Percentiles rank a stretch among this genome's conserved stretches.
Evolutionary conservation across 2,888 invertebrate species (phyloP).

Genomic region (Sesia apiformis): DNA sequence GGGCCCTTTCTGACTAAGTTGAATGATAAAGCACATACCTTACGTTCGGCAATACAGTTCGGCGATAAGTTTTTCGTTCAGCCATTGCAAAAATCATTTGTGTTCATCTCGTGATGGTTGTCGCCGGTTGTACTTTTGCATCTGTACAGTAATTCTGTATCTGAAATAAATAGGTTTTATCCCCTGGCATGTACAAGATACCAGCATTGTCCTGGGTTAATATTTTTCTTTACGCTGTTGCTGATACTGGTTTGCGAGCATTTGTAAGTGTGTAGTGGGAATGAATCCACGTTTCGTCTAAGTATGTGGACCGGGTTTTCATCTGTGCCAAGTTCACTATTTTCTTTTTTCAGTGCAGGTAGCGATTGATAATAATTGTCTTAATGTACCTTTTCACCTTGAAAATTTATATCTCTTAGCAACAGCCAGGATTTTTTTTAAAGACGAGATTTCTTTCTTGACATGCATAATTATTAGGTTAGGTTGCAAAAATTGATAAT

Average conservation of each 20-base stretch:
- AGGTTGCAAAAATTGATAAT: too few species aligned
- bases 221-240: background rate
- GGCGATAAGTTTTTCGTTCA: background rate
- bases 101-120: background rate
- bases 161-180: background rate
- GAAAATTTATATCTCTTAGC: too few species aligned
- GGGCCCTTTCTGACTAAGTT: background rate
- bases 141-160: background rate
- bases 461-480: too few species aligned
- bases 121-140: background rate
- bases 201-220: background rate
- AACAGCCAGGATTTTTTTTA: too few species aligned
- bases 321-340: too few species aligned
- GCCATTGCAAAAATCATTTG: background rate
- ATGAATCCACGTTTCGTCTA: too few species aligned
- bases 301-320: too few species aligned
- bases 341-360: background rate
- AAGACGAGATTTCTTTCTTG: too few species aligned
- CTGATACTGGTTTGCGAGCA: background rate
- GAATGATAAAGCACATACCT: background rate
- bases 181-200: background rate
- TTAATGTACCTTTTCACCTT: too few species aligned
- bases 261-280: too few species aligned
- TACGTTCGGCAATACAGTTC: background rate
- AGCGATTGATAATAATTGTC: too few species aligned